Evolutionary conservation across 1,140 invertebrate species (phyloP), one percentile per base, ranked within the genome.

Genomic region (Drosophila pruinosa): DNA sequence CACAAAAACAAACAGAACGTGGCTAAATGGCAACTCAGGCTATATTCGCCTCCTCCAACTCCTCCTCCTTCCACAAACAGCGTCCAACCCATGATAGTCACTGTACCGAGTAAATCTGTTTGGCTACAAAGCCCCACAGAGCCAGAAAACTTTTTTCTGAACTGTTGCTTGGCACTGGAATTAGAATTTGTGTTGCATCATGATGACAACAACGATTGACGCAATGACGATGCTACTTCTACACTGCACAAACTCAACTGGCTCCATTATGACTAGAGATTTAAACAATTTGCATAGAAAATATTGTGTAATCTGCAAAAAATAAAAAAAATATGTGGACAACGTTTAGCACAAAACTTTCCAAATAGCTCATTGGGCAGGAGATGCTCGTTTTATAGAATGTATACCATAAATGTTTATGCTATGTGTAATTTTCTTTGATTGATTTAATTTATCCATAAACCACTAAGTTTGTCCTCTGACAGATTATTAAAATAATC

Each of bases 1-100:
- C 72, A 61, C 31, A 82, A 77, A 82, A 83, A 72, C 75, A 83
- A 83, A 83, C 79, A 79, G 71, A 83, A 80, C 67, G 78, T 72
- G 75, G 72, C 76, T 85, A 85, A 85, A 83, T 85, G 61, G 72
- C 80, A 85, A 61, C 36, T 71, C 72, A 41, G 69, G n/a, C n/a
- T n/a, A n/a, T n/a, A n/a, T n/a, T 7, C 15, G 24, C 17, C 45
- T 17, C 19, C 26, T 12, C n/a, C 64, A n/a, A n/a, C n/a, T n/a
- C 52, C 34, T 52, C 39, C 48, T 41, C 43, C n/a, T 21, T n/a
- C 39, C 17, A 0, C 14, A 24, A 26, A 39, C 19, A 64, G 34
- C 21, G 26, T 41, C 36, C 58, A 54, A 80, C 64, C 53, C 78
- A 43, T 50, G 53, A 38, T 48, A 39, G 62, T 63, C 63, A 56